Base-by-base conservation (phyloP, 2,797 vertebrate species). In the Sebastes oblongus region DNA sequence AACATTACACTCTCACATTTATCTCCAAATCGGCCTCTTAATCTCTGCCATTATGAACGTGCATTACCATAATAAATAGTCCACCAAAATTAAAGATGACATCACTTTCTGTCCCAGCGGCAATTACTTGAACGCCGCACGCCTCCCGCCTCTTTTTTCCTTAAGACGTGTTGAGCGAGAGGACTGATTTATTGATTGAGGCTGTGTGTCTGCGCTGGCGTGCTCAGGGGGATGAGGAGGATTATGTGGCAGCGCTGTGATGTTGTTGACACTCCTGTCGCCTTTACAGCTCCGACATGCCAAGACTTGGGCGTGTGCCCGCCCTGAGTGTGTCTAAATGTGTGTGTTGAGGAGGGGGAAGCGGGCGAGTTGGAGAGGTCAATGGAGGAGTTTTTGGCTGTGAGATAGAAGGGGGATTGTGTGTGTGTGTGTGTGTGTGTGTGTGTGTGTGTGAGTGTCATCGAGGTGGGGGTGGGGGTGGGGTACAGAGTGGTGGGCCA, bases 231-330 rank as follows among this genome's bases (percentile, higher is more conserved):
- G 77, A 60, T 36, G 82, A 73, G 82, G 74, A 30, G 85, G 88
- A 92, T 91, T 92, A 89, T 82, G 83, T 84, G 70, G 86, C 87
- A 62, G 50, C 84, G 42, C 87, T 68, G 66, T 78, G 83, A 91
- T 89, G 86, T 65, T 92, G 91, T 91, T 91, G 93, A 92, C 89
- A 82, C 89, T 87, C 68, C 85, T 89, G 90, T 92, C 76, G 56
- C 88, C 83, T 88, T 88, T 81, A 86, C 86, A 83, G 82, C 84
- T 78, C 73, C 9, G 5, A 86, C 84, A 86, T 75, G 87, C 83
- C 85, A 80, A 73, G 86, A 52, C 80, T 84, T 90, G 90, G 88
- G 72, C 32, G 36, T 36, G 76, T 86, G 91, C 86, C 90, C 84
- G 24, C 36, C 22, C 29, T 25, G 66, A 76, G 76, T 78, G 80